Evolutionary conservation across 2,113 vertebrate species (phyloP).

Genomic region (Atherinomorus stipes): DNA sequence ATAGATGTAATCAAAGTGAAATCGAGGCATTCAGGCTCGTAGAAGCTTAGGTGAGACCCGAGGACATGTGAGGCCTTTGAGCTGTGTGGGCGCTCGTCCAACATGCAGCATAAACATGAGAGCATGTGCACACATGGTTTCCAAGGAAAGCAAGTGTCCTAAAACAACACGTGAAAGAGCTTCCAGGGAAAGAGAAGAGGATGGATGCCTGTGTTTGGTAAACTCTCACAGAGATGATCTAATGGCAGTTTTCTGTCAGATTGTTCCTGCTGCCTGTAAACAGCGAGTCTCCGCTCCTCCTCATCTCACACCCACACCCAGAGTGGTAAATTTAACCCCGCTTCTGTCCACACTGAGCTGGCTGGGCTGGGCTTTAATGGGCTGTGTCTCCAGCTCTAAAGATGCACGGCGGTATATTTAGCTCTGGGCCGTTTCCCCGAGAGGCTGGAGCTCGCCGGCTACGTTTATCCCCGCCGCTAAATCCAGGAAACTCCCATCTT

Average conservation of each 20-base stretch:
- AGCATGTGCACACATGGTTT: too few relatives aligned
- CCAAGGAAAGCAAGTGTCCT: slow-evolving; percentile 41
- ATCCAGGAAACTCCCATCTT: slow-evolving; percentile 65
- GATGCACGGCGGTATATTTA: slow-evolving; percentile 79
- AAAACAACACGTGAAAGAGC: not conserved
- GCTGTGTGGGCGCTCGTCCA: slow-evolving; percentile 31
- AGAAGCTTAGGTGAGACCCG: slow-evolving; percentile 20
- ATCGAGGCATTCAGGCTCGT: not conserved
- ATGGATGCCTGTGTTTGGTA: not conserved
- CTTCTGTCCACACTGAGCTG: slow-evolving; percentile 39
- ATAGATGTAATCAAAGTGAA: slow-evolving; percentile 9
- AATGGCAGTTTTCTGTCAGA: not conserved
- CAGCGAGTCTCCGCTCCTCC: slow-evolving; percentile 31
- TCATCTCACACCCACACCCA: slow-evolving; percentile 57
- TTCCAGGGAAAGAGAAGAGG: not conserved
- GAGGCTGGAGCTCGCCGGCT: slow-evolving; percentile 50
- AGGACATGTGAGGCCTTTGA: slow-evolving; percentile 23
- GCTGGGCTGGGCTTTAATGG: slow-evolving; percentile 38
- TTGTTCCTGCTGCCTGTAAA: slow-evolving; percentile 15
- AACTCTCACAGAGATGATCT: too few relatives aligned
- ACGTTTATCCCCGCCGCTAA: slow-evolving; percentile 47
- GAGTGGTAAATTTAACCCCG: slow-evolving; percentile 46
- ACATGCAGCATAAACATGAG: slow-evolving; percentile 39
- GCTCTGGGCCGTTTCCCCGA: slow-evolving; percentile 66
- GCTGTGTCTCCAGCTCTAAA: slow-evolving; percentile 58